A percentile compares a stretch with the other conserved stretches of the same genome.
These are phyloP conservation scores for Ifrita kowaldi DNA, from an alignment of 2,113 vertebrate genomes.

Conservation along the genomic window DNA sequence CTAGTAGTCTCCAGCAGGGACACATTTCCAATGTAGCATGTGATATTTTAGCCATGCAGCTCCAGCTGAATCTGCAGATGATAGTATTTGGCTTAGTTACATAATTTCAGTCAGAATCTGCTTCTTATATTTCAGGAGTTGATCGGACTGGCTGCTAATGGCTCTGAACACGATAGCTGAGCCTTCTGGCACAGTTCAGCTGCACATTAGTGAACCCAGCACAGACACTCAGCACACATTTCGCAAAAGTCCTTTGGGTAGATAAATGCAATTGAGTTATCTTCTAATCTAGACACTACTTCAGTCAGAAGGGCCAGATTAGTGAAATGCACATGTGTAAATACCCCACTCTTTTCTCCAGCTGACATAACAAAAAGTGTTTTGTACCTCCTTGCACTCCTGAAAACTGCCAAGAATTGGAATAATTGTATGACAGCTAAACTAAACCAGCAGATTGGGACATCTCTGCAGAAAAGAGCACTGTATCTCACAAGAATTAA, in stretches of 20 bases:
- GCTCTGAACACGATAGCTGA: background rate
- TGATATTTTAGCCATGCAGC: background rate
- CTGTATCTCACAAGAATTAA: background rate
- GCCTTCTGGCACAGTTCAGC: background rate
- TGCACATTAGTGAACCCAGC: background rate
- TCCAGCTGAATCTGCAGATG: background rate
- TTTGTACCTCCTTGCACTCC: background rate
- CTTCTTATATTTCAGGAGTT: constrained; percentile 9
- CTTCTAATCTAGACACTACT: constrained; percentile 14
- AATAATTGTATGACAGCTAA: background rate
- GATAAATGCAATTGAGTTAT: constrained; percentile 30
- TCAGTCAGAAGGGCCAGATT: background rate
- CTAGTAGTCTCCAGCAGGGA: background rate
- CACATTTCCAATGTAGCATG: background rate
- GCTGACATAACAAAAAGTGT: background rate
- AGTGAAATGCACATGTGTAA: constrained; percentile 7
- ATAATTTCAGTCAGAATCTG: background rate
- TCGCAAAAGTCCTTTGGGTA: background rate
- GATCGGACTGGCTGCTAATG: background rate
- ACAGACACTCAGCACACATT: background rate
- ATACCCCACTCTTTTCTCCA: background rate
- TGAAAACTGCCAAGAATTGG: background rate
- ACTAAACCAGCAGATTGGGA: background rate
- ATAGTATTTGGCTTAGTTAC: background rate
- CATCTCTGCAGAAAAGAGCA: background rate